Conservation (phyloP, 2,888 invertebrate genomes). For the Idaea straminata region DNA sequence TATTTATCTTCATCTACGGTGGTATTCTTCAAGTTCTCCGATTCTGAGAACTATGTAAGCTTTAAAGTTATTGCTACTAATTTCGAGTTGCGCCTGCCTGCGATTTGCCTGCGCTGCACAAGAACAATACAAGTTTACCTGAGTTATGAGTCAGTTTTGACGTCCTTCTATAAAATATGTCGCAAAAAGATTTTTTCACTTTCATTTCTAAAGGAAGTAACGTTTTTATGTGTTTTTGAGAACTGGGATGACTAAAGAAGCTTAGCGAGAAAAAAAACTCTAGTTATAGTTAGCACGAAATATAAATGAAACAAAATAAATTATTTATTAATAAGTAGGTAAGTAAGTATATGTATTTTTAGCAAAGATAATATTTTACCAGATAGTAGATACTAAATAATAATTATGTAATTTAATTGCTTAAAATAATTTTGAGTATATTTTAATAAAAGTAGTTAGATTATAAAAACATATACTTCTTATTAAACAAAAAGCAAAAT, state of each 20-base stretch:
- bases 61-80: slow-evolving; percentile 1
- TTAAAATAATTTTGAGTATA: no score
- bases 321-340: neutral
- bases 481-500: no score
- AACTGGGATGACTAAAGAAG: neutral
- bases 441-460: no score
- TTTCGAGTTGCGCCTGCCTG: neutral
- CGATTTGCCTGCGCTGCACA: neutral
- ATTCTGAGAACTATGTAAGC: neutral
- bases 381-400: no score
- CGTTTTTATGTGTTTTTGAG: neutral
- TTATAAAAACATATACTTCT: no score
- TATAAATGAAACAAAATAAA: neutral
- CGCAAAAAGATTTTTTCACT: slow-evolving; percentile 22
- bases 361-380: no score
- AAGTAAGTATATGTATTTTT: no score
- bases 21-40: neutral
- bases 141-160: slow-evolving; percentile 22
- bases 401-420: no score
- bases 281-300: neutral
- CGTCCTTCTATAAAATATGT: slow-evolving; percentile 13
- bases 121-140: slow-evolving; percentile 25
- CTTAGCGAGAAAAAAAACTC: neutral
- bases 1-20: neutral
- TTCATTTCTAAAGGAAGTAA: slow-evolving; percentile 13